These are phyloP conservation scores for Diachasma alloeum DNA, from an alignment of 1,140 invertebrate species.

Conservation along the genomic window DNA sequence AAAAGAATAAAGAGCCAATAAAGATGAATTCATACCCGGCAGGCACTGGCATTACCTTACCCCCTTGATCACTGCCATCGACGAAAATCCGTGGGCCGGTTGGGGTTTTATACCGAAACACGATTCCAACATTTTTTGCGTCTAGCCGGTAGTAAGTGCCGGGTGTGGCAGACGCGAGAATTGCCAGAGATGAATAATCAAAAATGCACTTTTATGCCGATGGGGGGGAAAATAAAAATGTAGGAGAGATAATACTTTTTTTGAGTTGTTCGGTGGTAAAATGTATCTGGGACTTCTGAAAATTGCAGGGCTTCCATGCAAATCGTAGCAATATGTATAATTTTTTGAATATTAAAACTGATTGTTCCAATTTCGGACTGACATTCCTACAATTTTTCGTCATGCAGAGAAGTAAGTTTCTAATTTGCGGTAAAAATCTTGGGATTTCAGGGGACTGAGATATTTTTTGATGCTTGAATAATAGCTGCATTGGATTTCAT, in stretches of 20 bases:
- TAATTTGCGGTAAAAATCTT: too few relatives aligned
- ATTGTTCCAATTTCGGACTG: too few relatives aligned
- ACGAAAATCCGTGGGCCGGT: slow-evolving; percentile 24
- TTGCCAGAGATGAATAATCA: slow-evolving; percentile 21
- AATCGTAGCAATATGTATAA: slow-evolving; percentile 40
- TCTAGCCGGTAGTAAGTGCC: slow-evolving; percentile 64
- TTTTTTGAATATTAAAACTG: background rate
- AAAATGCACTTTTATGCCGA: slow-evolving; percentile 10
- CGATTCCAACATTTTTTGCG: slow-evolving; percentile 56
- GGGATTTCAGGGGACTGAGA: too few relatives aligned
- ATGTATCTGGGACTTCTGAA: slow-evolving; percentile 38
- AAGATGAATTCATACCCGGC: slow-evolving; percentile 31
- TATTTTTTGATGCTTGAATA: too few relatives aligned
- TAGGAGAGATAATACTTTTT: background rate
- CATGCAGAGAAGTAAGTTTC: too few relatives aligned
- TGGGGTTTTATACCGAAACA: slow-evolving; percentile 32
- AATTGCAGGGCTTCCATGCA: slow-evolving; percentile 58
- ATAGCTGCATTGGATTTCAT: too few relatives aligned
- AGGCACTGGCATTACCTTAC: slow-evolving; percentile 38
- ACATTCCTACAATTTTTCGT: too few relatives aligned
- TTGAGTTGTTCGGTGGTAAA: background rate
- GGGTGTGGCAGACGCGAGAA: slow-evolving; percentile 42
- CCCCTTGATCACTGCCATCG: slow-evolving; percentile 37
- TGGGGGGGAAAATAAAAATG: background rate
- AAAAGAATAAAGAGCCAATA: slow-evolving; percentile 18